A percentile compares a stretch with the other conserved stretches of the same genome.
Evolutionary conservation across 1,140 invertebrate species (phyloP).

Genomic region (Bombus sylvicola): DNA sequence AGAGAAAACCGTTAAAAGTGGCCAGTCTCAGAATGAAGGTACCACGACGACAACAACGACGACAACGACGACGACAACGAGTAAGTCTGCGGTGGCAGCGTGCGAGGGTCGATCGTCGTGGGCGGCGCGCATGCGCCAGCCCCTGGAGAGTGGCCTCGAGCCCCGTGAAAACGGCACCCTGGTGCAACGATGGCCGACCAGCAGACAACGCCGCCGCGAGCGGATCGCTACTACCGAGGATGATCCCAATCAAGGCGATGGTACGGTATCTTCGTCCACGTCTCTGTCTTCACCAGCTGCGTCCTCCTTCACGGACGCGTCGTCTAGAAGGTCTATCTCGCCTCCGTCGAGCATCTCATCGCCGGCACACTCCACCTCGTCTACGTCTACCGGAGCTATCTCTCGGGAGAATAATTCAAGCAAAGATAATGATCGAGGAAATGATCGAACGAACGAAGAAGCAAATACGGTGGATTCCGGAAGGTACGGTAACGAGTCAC

Average conservation of each 20-base stretch:
- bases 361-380: slow-evolving; percentile 42
- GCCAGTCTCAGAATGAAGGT: slow-evolving; percentile 13
- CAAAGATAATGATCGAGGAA: neutral
- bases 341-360: slow-evolving; percentile 52
- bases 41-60: slow-evolving; percentile 7
- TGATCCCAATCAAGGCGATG: neutral
- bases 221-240: neutral
- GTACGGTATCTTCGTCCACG: slow-evolving; percentile 41
- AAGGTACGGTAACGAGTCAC: neutral
- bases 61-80: slow-evolving; percentile 30
- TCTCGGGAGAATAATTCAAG: neutral
- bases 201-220: slow-evolving; percentile 46
- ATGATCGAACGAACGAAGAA: neutral
- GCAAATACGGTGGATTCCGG: neutral
- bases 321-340: slow-evolving; percentile 48
- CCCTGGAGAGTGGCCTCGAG: slow-evolving; percentile 66
- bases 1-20: neutral
- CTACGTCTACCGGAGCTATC: slow-evolving; percentile 29
- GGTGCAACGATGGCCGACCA: slow-evolving; percentile 51
- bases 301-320: slow-evolving; percentile 39
- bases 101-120: slow-evolving; percentile 74
- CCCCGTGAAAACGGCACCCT: slow-evolving; percentile 62
- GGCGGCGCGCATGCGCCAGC: slow-evolving; percentile 74
- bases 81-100: slow-evolving; percentile 54
- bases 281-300: slow-evolving; percentile 50